These are phyloP conservation scores for Smittia sp. DNA, from an alignment of 2,888 invertebrate species.

Conservation along the genomic window DNA sequence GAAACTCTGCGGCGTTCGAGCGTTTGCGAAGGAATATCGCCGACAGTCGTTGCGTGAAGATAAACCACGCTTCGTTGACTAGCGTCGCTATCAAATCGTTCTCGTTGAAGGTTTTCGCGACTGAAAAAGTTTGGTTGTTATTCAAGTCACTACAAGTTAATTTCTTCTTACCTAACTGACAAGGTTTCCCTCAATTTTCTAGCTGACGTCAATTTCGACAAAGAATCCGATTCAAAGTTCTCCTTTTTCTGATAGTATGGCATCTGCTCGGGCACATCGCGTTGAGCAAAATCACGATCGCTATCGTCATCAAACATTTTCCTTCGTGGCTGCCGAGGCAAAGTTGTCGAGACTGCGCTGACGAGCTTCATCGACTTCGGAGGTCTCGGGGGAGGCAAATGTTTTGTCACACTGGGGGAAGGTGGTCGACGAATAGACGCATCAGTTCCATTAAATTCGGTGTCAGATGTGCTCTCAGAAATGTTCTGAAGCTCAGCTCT, in stretches of 20 bases:
- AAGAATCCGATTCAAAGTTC: slow-evolving; percentile 23
- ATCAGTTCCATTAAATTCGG: slow-evolving; percentile 45
- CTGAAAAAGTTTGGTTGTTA: slow-evolving; percentile 44
- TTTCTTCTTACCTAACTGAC: slow-evolving; percentile 25
- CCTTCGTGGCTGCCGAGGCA: slow-evolving; percentile 7
- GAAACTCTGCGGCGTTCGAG: slow-evolving; percentile 64
- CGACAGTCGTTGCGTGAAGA: slow-evolving; percentile 82
- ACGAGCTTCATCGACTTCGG: slow-evolving; percentile 50
- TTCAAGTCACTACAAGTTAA: neutral
- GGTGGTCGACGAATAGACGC: neutral
- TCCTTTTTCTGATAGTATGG: slow-evolving; percentile 24
- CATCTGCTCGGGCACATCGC: slow-evolving; percentile 2
- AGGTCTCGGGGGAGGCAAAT: slow-evolving; percentile 47
- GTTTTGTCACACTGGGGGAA: neutral
- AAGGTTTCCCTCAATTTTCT: slow-evolving; percentile 27
- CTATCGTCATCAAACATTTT: slow-evolving; percentile 12
- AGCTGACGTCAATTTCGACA: slow-evolving; percentile 27
- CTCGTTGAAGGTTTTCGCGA: slow-evolving; percentile 48
- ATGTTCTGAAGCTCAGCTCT: slow-evolving; percentile 54
- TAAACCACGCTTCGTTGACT: slow-evolving; percentile 82
- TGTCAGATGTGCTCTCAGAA: slow-evolving; percentile 53
- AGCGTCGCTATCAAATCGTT: slow-evolving; percentile 61
- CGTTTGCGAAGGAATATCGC: slow-evolving; percentile 75
- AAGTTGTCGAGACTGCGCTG: slow-evolving; percentile 25
- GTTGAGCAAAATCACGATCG: neutral